phyloP scores from a whole-genome alignment of 2,797 vertebrate species.

The Gallirallus australis region DNA sequence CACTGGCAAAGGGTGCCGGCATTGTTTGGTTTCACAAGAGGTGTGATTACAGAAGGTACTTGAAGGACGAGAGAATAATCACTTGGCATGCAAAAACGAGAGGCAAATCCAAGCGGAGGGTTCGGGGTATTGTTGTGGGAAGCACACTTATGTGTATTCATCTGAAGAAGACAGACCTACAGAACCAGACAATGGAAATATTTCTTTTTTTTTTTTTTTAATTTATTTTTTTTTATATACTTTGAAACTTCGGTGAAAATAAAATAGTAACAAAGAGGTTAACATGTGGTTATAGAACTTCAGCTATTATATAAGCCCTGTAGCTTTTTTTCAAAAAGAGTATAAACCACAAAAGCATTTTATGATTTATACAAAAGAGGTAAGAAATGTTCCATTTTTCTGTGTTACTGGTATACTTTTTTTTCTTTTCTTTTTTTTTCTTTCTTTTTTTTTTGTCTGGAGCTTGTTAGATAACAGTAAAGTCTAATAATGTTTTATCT shows the following conservation, averaged over 20 bases:
- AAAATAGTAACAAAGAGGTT: conserved; percentile 22
- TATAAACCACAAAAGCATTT: conserved; percentile 32
- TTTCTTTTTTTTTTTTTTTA: neutral
- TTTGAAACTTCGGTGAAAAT: neutral
- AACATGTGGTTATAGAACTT: conserved; percentile 10
- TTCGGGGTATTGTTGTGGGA: neutral
- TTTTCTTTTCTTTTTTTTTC: neutral
- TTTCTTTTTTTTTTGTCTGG: neutral
- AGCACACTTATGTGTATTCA: neutral
- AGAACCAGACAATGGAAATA: neutral
- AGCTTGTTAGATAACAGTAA: conserved; percentile 13
- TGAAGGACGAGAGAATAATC: conserved; percentile 9
- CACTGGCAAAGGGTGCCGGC: neutral
- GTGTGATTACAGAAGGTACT: conserved; percentile 26
- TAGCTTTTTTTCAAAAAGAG: conserved; percentile 14
- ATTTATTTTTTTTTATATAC: neutral
- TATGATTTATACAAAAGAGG: conserved; percentile 20
- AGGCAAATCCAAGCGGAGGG: neutral
- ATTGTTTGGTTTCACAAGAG: conserved; percentile 30
- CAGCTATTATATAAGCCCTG: neutral
- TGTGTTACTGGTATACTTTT: neutral
- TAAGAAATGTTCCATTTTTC: conserved; percentile 25
- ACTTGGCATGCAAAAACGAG: neutral
- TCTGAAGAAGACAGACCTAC: neutral
- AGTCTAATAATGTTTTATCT: conserved; percentile 29